A percentile compares a stretch with the other conserved stretches of the same genome.
phyloP scores from a whole-genome alignment of 2,113 vertebrate genomes.

The Brachyhypopomus gauderio region DNA sequence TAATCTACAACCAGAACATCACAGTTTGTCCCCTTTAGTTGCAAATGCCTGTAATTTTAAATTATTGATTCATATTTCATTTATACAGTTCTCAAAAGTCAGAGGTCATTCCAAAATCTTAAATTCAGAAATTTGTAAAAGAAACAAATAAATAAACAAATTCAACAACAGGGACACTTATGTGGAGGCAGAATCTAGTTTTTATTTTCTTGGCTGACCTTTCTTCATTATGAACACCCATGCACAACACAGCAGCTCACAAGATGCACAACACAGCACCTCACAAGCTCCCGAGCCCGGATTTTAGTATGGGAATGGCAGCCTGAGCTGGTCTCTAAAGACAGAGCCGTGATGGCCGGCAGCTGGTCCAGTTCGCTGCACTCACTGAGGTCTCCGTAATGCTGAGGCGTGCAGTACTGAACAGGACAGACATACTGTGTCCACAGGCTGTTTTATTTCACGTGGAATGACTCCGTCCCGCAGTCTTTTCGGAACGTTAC shows the following conservation, averaged over 20 bases:
- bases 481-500: constrained; percentile 66
- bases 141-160: not conserved
- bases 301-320: not conserved
- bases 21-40: no score
- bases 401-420: constrained; percentile 40
- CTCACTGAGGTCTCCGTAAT: constrained; percentile 24
- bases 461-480: constrained; percentile 58
- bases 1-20: not conserved
- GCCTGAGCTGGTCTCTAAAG: constrained; percentile 13
- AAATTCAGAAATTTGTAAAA: not conserved
- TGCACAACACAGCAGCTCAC: not conserved
- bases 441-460: constrained; percentile 68
- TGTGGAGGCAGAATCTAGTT: not conserved
- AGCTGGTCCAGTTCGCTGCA: constrained; percentile 43
- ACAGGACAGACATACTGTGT: constrained; percentile 54
- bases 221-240: constrained; percentile 6
- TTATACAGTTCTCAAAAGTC: not conserved
- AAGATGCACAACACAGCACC: not conserved
- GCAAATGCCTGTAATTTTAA: not conserved
- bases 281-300: not conserved
- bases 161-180: not conserved
- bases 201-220: not conserved
- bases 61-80: not conserved
- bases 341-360: constrained; percentile 40
- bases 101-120: not conserved